Percentiles rank a stretch among this genome's conserved stretches.
Conservation (phyloP, 2,797 vertebrate species). For the Microctenopoma stevenorrisi region DNA sequence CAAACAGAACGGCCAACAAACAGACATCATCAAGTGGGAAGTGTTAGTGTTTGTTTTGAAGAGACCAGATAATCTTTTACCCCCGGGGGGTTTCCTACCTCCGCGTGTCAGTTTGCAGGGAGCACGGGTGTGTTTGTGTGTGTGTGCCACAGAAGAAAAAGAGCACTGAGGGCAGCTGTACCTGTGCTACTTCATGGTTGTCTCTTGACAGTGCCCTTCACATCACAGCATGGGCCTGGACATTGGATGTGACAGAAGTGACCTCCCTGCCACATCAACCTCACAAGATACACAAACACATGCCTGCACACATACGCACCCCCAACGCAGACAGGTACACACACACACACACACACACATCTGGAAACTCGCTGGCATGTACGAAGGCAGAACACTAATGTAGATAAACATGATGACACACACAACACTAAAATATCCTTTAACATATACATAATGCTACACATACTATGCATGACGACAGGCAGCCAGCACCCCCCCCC, state of each 20-base stretch:
- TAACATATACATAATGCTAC: constrained; percentile 7
- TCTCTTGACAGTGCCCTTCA: constrained; percentile 90
- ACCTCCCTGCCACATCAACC: constrained; percentile 82
- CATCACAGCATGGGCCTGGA: constrained; percentile 83
- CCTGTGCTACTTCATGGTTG: constrained; percentile 84
- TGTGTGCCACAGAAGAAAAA: constrained; percentile 61
- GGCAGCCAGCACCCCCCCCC: constrained; percentile 54
- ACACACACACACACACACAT: constrained; percentile 28
- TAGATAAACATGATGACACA: constrained; percentile 10
- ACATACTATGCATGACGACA: constrained; percentile 11
- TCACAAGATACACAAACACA: constrained; percentile 69
- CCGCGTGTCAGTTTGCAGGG: constrained; percentile 63
- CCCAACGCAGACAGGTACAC: background rate
- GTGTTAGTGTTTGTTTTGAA: constrained; percentile 65
- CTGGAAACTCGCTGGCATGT: constrained; percentile 34
- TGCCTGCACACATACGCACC: constrained; percentile 19
- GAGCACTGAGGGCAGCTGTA: constrained; percentile 83
- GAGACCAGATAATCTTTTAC: constrained; percentile 46
- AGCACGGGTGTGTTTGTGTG: constrained; percentile 45
- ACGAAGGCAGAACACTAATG: constrained; percentile 25
- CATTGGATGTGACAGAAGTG: constrained; percentile 89
- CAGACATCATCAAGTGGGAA: constrained; percentile 62
- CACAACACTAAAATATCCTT: constrained; percentile 2
- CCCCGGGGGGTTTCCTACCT: constrained; percentile 53
- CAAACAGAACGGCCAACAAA: constrained; percentile 29